Percentiles rank a stretch among this genome's conserved stretches.
Evolutionary conservation across 1,140 invertebrate species (phyloP).

Genomic region (Rhagoletis zephyria): DNA sequence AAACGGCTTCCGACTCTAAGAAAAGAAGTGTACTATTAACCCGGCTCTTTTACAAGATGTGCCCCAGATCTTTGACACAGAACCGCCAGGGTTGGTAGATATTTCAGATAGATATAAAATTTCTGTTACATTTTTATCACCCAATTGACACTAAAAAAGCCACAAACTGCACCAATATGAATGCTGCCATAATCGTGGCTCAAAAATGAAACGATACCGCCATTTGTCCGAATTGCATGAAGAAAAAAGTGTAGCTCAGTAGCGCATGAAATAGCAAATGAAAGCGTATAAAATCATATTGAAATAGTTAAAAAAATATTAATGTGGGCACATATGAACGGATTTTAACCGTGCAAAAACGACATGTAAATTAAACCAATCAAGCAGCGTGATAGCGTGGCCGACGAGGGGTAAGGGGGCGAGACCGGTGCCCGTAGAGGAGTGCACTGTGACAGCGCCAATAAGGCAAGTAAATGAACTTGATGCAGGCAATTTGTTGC

Average conservation of each 20-base stretch:
- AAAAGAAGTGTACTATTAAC: no score
- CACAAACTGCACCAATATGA: no score
- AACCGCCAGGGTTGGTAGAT: no score
- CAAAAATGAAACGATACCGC: background rate
- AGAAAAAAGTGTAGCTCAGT: background rate
- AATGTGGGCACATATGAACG: background rate
- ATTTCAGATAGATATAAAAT: no score
- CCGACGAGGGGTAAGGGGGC: background rate
- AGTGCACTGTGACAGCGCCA: constrained; percentile 29
- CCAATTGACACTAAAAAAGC: no score
- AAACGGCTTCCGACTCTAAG: no score
- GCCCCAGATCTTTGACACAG: no score
- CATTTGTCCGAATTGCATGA: background rate
- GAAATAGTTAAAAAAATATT: background rate
- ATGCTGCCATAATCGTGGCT: no score
- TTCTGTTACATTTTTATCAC: no score
- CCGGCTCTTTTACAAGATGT: no score
- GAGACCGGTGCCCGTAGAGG: background rate
- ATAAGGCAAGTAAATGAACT: constrained; percentile 50
- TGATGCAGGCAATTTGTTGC: constrained; percentile 46
- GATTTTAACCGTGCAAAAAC: background rate
- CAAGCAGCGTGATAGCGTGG: background rate
- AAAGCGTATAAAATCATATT: constrained; percentile 24
- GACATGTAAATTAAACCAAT: constrained; percentile 48
- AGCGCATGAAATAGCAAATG: background rate